Base-by-base conservation (phyloP, 2,797 vertebrate species). In the Enteromius unitaeniatus region DNA sequence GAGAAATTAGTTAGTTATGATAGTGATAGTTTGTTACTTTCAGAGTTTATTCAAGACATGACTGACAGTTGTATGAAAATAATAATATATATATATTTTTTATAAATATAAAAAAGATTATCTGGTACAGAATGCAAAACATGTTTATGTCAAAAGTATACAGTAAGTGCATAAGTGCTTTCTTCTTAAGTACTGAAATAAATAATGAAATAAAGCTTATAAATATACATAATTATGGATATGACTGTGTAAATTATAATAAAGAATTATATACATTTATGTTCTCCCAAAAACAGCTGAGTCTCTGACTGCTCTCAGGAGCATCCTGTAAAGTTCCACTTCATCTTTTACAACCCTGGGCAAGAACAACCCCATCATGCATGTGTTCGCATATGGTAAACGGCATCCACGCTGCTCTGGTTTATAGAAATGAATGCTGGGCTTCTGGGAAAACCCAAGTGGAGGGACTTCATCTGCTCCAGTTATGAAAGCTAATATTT, bases 401-500 rank as follows among this genome's bases (percentile, higher is more conserved):
- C 76, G 77, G 19, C 77, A 40, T 21, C 49, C 60, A 6, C 23
- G 72, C n/a, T 4, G 28, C 21, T 89, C 93, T 86, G 91, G 92
- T 51, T 91, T 82, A 85, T 92, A 93, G 85, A 95, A 94, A 37
- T 51, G 17, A 53, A 94, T 84, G 3, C 87, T 88, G 78, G 93
- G 88, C 26, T 58, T 74, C 26, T 74, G 70, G 31, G 87, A 45
- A 53, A 93, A 90, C 6, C 94, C 92, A 31, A 92, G 86, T 23
- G 88, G 85, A 83, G 92, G 93, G 58, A 91, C 72, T 42, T 87
- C 87, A 60, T 92, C 88, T 5, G 84, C 70, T 84, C 91, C 93
- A 5, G 92, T 93, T 86, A 93, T 85, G 86, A 94, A 94, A 68
- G 65, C 15, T 2, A 95, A 91, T 65, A 94, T 88, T 45, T 94